These are phyloP conservation scores for Clepsis dumicolana DNA, from an alignment of 2,888 invertebrate genomes.

Conservation along the genomic window DNA sequence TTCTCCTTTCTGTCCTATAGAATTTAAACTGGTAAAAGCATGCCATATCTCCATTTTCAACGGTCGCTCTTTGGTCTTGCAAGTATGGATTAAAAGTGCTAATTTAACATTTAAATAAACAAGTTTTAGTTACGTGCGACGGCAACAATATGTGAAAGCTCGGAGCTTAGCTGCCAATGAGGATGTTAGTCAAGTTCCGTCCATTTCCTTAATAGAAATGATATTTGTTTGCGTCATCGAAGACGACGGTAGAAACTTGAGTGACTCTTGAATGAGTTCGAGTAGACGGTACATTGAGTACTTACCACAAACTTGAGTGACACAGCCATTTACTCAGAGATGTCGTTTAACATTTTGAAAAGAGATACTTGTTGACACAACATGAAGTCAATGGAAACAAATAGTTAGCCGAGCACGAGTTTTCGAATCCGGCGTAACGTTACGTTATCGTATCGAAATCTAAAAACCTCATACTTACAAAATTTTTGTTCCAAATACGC, in stretches of 20 bases:
- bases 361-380: too few relatives aligned
- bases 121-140: conserved; percentile 1
- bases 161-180: background rate
- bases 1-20: too few relatives aligned
- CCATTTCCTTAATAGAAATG: conserved; percentile 40
- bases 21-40: background rate
- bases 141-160: conserved; percentile 27
- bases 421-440: too few relatives aligned
- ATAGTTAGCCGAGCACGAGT: too few relatives aligned
- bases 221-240: background rate
- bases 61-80: too few relatives aligned
- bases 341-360: background rate
- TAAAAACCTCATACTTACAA: too few relatives aligned
- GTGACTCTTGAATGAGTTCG: background rate
- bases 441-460: too few relatives aligned
- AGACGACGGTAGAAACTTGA: conserved; percentile 1
- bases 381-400: too few relatives aligned
- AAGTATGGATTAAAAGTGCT: too few relatives aligned
- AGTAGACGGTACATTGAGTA: background rate
- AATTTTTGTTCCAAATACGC: too few relatives aligned
- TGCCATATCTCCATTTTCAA: too few relatives aligned
- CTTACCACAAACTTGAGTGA: background rate
- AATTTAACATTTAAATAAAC: conserved; percentile 18
- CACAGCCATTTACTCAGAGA: background rate
- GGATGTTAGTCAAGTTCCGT: conserved; percentile 29